These are phyloP conservation scores for Drosophila nannoptera DNA, from an alignment of 1,140 invertebrate genomes.

Conservation along the genomic window DNA sequence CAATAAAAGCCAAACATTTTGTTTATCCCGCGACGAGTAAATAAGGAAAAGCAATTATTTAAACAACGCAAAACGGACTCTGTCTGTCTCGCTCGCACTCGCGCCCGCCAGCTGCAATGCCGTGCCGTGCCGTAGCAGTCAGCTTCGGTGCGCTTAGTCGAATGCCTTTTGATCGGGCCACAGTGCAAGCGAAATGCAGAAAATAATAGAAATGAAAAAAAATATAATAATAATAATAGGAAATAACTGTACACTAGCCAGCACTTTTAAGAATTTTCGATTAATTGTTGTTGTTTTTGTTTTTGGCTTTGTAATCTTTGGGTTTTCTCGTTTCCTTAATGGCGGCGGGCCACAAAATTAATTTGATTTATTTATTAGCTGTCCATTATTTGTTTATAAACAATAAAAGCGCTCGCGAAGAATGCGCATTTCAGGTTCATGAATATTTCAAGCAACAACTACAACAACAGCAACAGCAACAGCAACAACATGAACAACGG, in stretches of 20 bases:
- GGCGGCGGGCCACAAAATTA: constrained; percentile 35
- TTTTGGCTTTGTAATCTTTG: too few species aligned
- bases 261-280: not conserved
- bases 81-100: not conserved
- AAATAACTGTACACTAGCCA: constrained; percentile 6
- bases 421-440: constrained; percentile 75
- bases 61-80: not conserved
- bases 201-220: constrained; percentile 1
- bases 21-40: not conserved
- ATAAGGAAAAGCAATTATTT: constrained; percentile 9
- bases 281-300: too few species aligned
- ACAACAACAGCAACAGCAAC: constrained; percentile 17
- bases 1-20: not conserved
- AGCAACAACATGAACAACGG: constrained; percentile 15
- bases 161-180: not conserved
- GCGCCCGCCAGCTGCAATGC: too few species aligned
- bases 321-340: constrained; percentile 4
- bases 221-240: not conserved
- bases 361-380: constrained; percentile 77
- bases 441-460: constrained; percentile 61
- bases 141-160: not conserved
- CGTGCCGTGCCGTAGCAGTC: not conserved
- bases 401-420: constrained; percentile 63
- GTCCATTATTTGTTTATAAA: constrained; percentile 75
- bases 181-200: not conserved